Percentiles rank a stretch among this genome's conserved stretches.
Conservation (phyloP, 1,140 invertebrate species). For the Anoplophora glabripennis region DNA sequence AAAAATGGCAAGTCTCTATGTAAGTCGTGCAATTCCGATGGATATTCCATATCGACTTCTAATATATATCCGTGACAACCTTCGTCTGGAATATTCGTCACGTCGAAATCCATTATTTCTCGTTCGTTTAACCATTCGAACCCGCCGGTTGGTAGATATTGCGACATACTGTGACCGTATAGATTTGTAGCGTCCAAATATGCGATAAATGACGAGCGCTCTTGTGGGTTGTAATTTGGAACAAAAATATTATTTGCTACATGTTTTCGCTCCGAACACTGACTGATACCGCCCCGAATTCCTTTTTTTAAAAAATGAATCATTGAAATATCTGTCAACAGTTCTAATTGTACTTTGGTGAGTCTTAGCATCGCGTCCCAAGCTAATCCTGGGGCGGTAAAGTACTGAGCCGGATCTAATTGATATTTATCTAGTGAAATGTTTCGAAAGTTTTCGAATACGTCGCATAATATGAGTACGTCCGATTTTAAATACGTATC, state of each 20-base stretch:
- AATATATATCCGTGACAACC: constrained; percentile 52
- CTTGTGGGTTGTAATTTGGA: constrained; percentile 19
- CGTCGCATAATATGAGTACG: constrained; percentile 48
- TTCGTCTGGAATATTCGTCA: constrained; percentile 40
- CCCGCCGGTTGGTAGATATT: constrained; percentile 44
- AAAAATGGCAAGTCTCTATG: constrained; percentile 49
- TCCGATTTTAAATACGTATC: constrained; percentile 50
- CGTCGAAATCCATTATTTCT: constrained; percentile 27
- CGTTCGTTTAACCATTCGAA: constrained; percentile 49
- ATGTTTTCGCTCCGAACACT: constrained; percentile 42
- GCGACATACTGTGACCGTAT: constrained; percentile 54
- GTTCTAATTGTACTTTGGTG: constrained; percentile 41
- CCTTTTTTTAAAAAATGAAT: constrained; percentile 43
- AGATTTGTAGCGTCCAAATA: constrained; percentile 48
- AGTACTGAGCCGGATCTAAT: constrained; percentile 47
- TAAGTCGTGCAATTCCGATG: constrained; percentile 38
- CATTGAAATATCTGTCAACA: constrained; percentile 49
- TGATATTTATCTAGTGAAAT: constrained; percentile 39
- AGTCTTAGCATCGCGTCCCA: constrained; percentile 47
- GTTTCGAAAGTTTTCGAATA: constrained; percentile 50
- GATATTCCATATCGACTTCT: constrained; percentile 48
- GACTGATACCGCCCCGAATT: constrained; percentile 48
- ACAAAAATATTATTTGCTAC: constrained; percentile 46
- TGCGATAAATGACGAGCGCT: constrained; percentile 27
- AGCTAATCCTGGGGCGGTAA: constrained; percentile 41